A percentile compares a stretch with the other conserved stretches of the same genome.
These are phyloP conservation scores for Falco naumanni DNA, from an alignment of 2,797 vertebrate genomes.

Conservation along the genomic window DNA sequence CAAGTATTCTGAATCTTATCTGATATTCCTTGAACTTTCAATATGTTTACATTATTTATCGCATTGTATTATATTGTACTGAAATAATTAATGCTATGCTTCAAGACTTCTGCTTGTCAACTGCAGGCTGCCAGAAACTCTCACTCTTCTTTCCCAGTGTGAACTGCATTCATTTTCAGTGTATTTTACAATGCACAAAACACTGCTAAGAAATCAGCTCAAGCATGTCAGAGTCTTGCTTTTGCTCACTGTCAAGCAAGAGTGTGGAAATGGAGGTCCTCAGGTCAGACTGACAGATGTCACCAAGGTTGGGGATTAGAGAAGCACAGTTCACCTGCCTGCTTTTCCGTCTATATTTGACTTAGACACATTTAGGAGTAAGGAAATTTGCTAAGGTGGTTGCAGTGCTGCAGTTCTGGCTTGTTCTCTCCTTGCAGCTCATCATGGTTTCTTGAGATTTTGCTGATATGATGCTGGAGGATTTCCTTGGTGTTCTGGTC, in stretches of 20 bases:
- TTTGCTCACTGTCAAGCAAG: background rate
- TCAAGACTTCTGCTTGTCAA: background rate
- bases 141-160: accelerated
- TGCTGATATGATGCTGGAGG: background rate
- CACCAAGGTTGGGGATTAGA: background rate
- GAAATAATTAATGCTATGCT: background rate
- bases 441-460: background rate
- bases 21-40: background rate
- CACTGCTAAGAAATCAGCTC: background rate
- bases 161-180: background rate
- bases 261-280: background rate
- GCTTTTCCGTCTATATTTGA: background rate
- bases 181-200: background rate
- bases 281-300: background rate
- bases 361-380: background rate
- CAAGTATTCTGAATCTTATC: background rate
- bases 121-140: background rate
- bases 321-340: background rate
- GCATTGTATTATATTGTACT: background rate
- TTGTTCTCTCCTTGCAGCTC: background rate
- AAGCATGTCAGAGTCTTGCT: background rate
- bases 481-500: background rate
- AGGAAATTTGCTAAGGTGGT: background rate
- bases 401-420: background rate
- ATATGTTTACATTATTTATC: background rate